Evolutionary conservation across 2,888 invertebrate species (phyloP), one percentile per base, ranked within the genome.

Genomic region (Calliopum simillimum): DNA sequence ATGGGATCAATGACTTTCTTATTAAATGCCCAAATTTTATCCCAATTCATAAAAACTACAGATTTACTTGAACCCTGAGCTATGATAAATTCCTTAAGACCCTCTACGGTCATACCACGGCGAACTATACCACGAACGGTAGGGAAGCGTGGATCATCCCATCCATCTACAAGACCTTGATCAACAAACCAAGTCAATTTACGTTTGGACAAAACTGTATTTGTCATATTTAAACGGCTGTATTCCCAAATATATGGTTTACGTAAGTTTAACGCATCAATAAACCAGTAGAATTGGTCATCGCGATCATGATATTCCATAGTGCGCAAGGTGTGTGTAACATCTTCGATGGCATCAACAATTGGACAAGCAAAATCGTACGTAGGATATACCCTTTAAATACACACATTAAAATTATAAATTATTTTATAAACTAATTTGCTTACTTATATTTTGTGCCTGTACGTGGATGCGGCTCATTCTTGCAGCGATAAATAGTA

Each of bases 341-440:
- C 98, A 68, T 95, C 94, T 88, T 99, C 99, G 63, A 98, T 89
- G 16, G 97, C 93, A 87, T 99, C 99, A 63, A 99, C 99, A 81
- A 99, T 98, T 0, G 99, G 99, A 83, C 99, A 99, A 1, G 99
- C 98, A 88, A 99, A 99, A 88, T 99, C 99, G 82, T 99, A 99
- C 0, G 99, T 99, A 23, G 99, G 99, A 86, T 99, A 99, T 0
- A 98, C 98, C 82, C 97, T 97, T 85, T 55, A 67, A 62, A 46
- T 19, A 59, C 21, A 33, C 19, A n/a, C 4, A 16, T 44, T 21
- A 44, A 21, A n/a, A n/a, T 46, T 53, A 43, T 56, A 43, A n/a
- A 43, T 33, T 19, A 47, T 21, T 64, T 55, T 33, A 23, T 44
- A 53, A 16, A 33, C n/a, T 49, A 19, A 33, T 19, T 4, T 14